Base-by-base conservation (phyloP, 2,113 vertebrate species). In the Hystrix brachyura region DNA sequence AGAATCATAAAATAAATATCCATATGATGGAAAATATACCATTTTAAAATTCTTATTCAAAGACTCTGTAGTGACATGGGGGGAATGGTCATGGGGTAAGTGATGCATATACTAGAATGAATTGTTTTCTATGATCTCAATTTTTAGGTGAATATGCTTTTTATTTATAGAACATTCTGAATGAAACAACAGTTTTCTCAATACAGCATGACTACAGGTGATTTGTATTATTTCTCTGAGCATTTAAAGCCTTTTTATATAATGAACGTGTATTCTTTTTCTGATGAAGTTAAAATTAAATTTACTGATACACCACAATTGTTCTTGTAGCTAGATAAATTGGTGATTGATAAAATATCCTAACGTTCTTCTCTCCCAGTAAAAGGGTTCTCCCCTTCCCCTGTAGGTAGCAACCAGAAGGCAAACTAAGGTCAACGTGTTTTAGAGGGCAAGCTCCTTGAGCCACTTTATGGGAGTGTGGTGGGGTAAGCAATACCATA, bases 211-310 rank as follows among this genome's bases (percentile, higher is more conserved):
- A 91, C 80, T 93, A 87, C 18, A 18, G 7, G 51, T 62, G 7
- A 53, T 96, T 91, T 57, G 34, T 74, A 94, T 96, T 59, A 60
- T 94, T 83, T 85, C 69, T 83, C 67, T 84, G 18, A 95, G 69
- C 9, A 59, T 25, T 88, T 95, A 27, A 27, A 71, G 3, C 21
- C 12, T 38, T 86, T 92, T 94, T 92, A 62, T 84, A 17, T 87
- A 78, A 94, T 90, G n/a, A 94, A 67, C 18, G 76, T 94, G 14
- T 76, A 86, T 87, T 94, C 64, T 81, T 94, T 91, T 85, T 83
- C 94, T 96, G 65, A 91, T 91, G 13, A 93, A 97, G 62, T 34
- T 78, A 88, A 94, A 93, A 94, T 76, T 90, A 94, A 92, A 85
- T 72, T 87, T 85, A 69, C 90, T 84, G 51, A 92, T 59, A 59